Evolutionary conservation across 2,797 vertebrate genomes (phyloP).

Genomic region (Sardinella longiceps): DNA sequence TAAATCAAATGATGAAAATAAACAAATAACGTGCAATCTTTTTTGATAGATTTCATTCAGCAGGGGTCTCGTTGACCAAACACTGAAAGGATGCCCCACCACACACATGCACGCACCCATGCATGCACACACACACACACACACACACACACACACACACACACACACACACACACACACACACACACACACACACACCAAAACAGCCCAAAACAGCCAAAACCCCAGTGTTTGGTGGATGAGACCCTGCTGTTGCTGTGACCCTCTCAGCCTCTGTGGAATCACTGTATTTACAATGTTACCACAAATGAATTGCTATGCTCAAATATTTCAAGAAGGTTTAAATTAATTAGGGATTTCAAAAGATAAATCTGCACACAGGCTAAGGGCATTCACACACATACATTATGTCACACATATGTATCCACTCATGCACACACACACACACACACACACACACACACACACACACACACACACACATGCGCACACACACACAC

Average conservation of each 20-base stretch:
- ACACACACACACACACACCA: too few species aligned
- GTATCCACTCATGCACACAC: not conserved
- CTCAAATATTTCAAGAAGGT: not conserved
- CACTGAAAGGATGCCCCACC: too few species aligned
- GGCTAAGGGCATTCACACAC: not conserved
- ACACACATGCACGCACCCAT: too few species aligned
- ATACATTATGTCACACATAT: not conserved
- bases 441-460: slow-evolving; percentile 12
- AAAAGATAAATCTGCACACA: not conserved
- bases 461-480: not conserved
- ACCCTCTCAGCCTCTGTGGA: not conserved
- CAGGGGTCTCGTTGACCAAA: too few species aligned
- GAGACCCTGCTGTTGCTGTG: too few species aligned
- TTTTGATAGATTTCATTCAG: too few species aligned
- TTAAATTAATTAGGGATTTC: not conserved
- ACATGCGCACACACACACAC: slow-evolving; percentile 8
- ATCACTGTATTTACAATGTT: not conserved
- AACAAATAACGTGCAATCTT: too few species aligned
- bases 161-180: too few species aligned
- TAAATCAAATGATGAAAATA: too few species aligned
- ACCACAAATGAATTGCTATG: not conserved
- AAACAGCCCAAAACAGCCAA: too few species aligned
- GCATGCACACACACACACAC: not conserved
- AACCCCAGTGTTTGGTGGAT: too few species aligned
- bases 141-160: not conserved